phyloP scores from a whole-genome alignment of 2,888 invertebrate genomes.

The Drosophila lacicola region DNA sequence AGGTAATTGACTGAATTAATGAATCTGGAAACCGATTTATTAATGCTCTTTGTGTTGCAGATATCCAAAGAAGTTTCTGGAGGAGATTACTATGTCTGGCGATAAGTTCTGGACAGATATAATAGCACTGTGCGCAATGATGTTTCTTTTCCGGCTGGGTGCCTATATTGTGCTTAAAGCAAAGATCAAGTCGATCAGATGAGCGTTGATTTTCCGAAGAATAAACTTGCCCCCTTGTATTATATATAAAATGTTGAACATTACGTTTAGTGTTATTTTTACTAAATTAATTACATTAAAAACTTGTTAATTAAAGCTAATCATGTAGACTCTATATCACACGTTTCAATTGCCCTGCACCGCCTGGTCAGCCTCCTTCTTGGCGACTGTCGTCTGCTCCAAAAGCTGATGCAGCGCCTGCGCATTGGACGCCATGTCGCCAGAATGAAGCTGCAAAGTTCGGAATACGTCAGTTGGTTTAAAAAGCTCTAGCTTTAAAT shows the following conservation, averaged over 20 bases:
- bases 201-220: conserved; percentile 22
- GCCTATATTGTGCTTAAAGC: conserved; percentile 92
- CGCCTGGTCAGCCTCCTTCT: background rate
- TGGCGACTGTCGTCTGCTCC: conserved; percentile 13
- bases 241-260: conserved; percentile 72
- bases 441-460: conserved; percentile 51
- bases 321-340: conserved; percentile 61
- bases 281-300: conserved; percentile 70
- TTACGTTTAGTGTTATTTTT: conserved; percentile 72
- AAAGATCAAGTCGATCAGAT: conserved; percentile 88
- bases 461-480: background rate
- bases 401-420: conserved; percentile 52
- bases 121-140: conserved; percentile 89
- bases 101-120: conserved; percentile 95
- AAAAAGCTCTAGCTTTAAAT: accelerated
- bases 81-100: conserved; percentile 91
- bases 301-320: conserved; percentile 72
- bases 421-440: conserved; percentile 57
- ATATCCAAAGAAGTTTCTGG: conserved; percentile 92
- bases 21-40: background rate
- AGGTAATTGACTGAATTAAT: conserved; percentile 83
- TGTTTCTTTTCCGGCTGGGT: conserved; percentile 88
- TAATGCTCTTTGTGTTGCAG: conserved; percentile 81
- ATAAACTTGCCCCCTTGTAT: conserved; percentile 57
- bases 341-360: conserved; percentile 51